Percentiles rank a stretch among this genome's conserved stretches.
Evolutionary conservation across 2,113 vertebrate genomes (phyloP).

Genomic region (Poeciliopsis prolifica): DNA sequence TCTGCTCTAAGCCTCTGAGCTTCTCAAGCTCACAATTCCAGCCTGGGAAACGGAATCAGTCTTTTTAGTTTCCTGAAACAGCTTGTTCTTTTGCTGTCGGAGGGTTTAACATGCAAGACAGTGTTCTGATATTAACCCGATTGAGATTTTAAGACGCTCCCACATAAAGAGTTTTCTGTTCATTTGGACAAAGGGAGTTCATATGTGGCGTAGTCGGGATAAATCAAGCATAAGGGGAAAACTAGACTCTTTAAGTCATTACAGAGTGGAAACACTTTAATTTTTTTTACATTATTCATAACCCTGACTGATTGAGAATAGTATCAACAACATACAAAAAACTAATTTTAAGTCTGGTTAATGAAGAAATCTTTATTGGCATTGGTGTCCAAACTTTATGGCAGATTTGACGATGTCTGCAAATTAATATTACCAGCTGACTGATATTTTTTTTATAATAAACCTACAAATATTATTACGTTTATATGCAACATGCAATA

Average conservation of each 20-base stretch:
- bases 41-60: constrained; percentile 5
- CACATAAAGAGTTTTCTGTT: not conserved
- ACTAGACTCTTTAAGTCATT: not conserved
- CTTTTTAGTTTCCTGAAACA: not conserved
- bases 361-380: no score
- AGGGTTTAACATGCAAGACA: not conserved
- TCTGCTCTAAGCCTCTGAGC: constrained; percentile 27
- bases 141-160: not conserved
- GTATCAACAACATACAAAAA: no score
- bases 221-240: not conserved
- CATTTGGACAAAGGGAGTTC: not conserved
- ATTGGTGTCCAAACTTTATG: no score
- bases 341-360: no score
- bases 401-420: no score
- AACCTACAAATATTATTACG: no score
- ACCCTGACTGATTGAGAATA: no score
- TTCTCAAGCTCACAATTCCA: constrained; percentile 7
- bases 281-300: no score
- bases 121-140: not conserved
- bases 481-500: no score
- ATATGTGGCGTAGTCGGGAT: not conserved
- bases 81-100: constrained; percentile 5
- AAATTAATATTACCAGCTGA: no score
- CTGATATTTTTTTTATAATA: no score
- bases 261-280: not conserved